Base-by-base conservation (phyloP, 2,888 invertebrate species). In the Prosopocoilus inquinatus region DNA sequence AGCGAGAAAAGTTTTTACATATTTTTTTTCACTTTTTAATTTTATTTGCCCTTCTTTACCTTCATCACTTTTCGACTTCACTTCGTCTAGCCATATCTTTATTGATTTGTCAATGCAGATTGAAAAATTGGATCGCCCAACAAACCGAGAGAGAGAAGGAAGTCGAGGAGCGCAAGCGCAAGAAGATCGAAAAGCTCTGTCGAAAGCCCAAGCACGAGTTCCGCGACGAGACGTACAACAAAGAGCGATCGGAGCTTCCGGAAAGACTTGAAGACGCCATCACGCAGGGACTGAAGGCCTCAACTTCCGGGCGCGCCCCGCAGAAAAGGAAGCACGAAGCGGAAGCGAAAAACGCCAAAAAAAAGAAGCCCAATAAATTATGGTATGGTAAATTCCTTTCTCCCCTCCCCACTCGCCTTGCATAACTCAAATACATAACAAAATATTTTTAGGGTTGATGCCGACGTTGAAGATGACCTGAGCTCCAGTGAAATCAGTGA, bases 101-200 rank as follows among this genome's bases (percentile, higher is more conserved):
- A 9, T 41, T 11, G 16, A 41, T 11, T 41, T 1, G 16, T 3
- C 8, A 3, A 62, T 60, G n/a, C 54, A 83, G 94, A 50, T 79
- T 97, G 1, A 89, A 96, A 67, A 91, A 91, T 55, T 96, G 95
- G 94, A 82, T 96, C 35, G 88, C 90, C 2, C 91, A 92, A 55
- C 90, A 95, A 74, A 86, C 88, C 12, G 91, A 93, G 34, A 80
- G 91, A 3, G 91, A 95, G 63, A 88, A 89, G 51, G 92, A 92
- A 72, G 82, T 88, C 1, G 84, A 83, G 1, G 89, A 90, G 50
- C 81, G 87, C 15, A 90, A 89, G 65, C 85, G 87, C 66, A 88
- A 85, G 64, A 93, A 91, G 74, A 76, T 94, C 11, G 91, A 92
- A 64, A 83, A 86, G 61, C 79, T 96, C 12, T 81, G 89, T 35